phyloP scores from a whole-genome alignment of 2,888 invertebrate species.

The Antheraea assamensis region DNA sequence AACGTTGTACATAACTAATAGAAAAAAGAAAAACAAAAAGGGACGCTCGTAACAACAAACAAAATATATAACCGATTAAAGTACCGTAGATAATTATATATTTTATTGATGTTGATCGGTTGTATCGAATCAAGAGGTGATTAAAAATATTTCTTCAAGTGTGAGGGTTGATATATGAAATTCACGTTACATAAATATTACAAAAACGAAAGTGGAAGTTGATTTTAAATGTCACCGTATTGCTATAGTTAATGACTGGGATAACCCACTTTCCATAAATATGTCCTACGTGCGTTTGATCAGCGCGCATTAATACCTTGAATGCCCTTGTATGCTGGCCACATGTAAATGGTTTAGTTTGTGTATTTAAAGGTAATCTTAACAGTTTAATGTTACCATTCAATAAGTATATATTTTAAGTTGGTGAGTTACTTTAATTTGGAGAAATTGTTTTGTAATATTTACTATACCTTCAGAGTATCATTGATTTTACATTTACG shows the following conservation, averaged over 20 bases:
- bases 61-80: background rate
- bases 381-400: background rate
- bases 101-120: background rate
- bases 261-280: slow-evolving; percentile 12
- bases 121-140: background rate
- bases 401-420: background rate
- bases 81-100: background rate
- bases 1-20: background rate
- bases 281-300: background rate
- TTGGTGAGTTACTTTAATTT: background rate
- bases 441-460: too few relatives aligned
- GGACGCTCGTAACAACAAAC: background rate
- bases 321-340: background rate
- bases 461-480: background rate
- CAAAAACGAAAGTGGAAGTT: slow-evolving; percentile 6
- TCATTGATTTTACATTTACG: background rate
- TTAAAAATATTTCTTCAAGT: slow-evolving; percentile 8
- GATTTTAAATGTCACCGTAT: slow-evolving; percentile 6
- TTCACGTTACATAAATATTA: background rate
- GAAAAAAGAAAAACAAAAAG: background rate
- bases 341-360: background rate
- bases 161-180: background rate
- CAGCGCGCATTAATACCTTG: background rate
- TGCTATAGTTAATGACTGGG: background rate
- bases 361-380: background rate